phyloP scores from a whole-genome alignment of 1,140 invertebrate genomes.

The Drosophila nebulosa region DNA sequence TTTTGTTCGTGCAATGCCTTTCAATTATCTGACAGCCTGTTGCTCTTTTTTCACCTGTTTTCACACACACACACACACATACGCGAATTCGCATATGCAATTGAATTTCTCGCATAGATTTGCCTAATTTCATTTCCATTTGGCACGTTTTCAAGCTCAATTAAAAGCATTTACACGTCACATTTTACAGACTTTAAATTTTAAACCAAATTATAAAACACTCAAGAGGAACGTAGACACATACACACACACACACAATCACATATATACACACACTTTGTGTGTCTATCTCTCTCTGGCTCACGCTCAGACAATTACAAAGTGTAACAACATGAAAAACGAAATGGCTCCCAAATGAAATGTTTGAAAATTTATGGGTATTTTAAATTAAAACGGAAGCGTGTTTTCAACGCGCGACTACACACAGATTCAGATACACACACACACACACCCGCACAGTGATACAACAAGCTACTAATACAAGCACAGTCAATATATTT shows the following conservation, averaged over 20 bases:
- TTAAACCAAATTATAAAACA: constrained; percentile 64
- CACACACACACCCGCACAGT: constrained; percentile 5
- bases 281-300: constrained; percentile 18
- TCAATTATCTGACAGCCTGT: neutral
- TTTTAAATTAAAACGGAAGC: constrained; percentile 81
- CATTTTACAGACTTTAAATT: constrained; percentile 69
- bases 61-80: neutral
- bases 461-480: constrained; percentile 21
- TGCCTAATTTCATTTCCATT: constrained; percentile 57
- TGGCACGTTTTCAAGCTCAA: constrained; percentile 69
- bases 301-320: constrained; percentile 68
- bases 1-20: neutral
- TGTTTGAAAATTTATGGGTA: constrained; percentile 80
- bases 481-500: constrained; percentile 72
- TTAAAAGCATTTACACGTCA: constrained; percentile 71
- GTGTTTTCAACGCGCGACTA: constrained; percentile 68
- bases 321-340: constrained; percentile 77
- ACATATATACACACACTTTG: constrained; percentile 9
- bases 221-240: constrained; percentile 23
- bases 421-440: constrained; percentile 2
- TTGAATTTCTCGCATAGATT: constrained; percentile 26
- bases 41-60: neutral
- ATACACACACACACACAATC: neutral
- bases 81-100: neutral
- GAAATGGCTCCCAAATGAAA: constrained; percentile 81